Evolutionary conservation across 2,113 vertebrate species (phyloP), one percentile per base, ranked within the genome.

Genomic region (Heliornis fulica): DNA sequence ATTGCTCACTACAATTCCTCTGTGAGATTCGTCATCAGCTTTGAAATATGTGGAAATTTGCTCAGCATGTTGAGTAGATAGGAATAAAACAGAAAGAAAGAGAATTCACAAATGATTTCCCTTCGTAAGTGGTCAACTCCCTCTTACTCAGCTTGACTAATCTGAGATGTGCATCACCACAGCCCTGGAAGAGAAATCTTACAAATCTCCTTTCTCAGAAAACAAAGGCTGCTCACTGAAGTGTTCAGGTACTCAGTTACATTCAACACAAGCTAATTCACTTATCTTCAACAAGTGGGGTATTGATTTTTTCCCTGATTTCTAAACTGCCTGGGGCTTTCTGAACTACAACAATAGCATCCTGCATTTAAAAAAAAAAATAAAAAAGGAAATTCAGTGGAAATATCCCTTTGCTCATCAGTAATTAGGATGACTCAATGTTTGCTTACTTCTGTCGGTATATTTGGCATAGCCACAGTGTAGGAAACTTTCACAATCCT

Each of bases 291-390:
- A 98, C 98, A 98, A 98, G 98, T 98, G 96, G 97, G 94, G 97
- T 98, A 98, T 98, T 98, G 98, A 98, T 98, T 98, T 98, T 97
- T 96, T 96, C 94, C 96, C 96, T 96, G 96, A 98, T 98, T 98
- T 97, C 97, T 97, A 97, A 97, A 96, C 94, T 98, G 97, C 98
- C 97, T 9, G 18, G 94, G 98, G 97, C 97, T 97, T 98, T 98
- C 95, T 97, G 95, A 97, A 96, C 59, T 93, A 96, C 97, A 97
- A 97, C 97, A 98, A 97, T 93, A 96, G 96, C 77, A 77, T 96
- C 93, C 93, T 91, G 83, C 93, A 79, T 60, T 92, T 1, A 25
- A 65, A 36, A 84, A 89, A 82, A 84, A 53, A 64, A 72, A 57
- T 68, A 16, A 38, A 43, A 43, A 79, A 38, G 28, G 64, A 36